Evolutionary conservation across 1,140 invertebrate species (phyloP), one percentile per base, ranked within the genome.

Genomic region (Pemphigus obesinymphae): DNA sequence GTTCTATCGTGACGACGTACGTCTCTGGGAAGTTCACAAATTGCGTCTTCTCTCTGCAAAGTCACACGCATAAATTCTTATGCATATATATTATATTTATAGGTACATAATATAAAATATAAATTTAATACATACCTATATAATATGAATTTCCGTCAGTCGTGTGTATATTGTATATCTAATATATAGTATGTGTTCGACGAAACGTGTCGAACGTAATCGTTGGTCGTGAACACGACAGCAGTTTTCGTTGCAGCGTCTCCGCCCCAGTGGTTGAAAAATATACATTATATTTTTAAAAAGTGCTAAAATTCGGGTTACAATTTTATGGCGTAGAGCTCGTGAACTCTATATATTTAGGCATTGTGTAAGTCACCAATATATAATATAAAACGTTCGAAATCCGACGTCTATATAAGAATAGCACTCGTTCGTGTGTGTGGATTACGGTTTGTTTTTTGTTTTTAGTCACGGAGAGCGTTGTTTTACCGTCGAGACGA

Each of bases 141-240:
- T n/a, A n/a, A n/a, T n/a, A n/a, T n/a, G n/a, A n/a, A n/a, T n/a
- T n/a, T n/a, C n/a, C n/a, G n/a, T n/a, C n/a, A n/a, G n/a, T n/a
- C n/a, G n/a, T n/a, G n/a, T n/a, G n/a, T n/a, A n/a, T n/a, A n/a
- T n/a, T n/a, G n/a, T n/a, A n/a, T n/a, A n/a, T n/a, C n/a, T n/a
- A n/a, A n/a, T n/a, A n/a, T n/a, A n/a, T n/a, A n/a, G n/a, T n/a
- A n/a, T 40, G 37, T 17, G 13, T 2, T 8, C 29, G n/a, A 3
- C 50, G 34, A 55, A 76, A 76, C 50, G 50, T 58, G 73, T 76
- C 50, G 73, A 53, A 55, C 31, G 72, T 11, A 53, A 75, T 75
- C 45, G 26, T 23, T 8, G 45, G 45, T 75, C n/a, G 34, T 55
- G 73, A 53, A 55, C 34, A 34, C 34, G 73, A 76, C 73, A 55